Evolutionary conservation across 2,113 vertebrate species (phyloP).

Genomic region (Okapia johnstoni): DNA sequence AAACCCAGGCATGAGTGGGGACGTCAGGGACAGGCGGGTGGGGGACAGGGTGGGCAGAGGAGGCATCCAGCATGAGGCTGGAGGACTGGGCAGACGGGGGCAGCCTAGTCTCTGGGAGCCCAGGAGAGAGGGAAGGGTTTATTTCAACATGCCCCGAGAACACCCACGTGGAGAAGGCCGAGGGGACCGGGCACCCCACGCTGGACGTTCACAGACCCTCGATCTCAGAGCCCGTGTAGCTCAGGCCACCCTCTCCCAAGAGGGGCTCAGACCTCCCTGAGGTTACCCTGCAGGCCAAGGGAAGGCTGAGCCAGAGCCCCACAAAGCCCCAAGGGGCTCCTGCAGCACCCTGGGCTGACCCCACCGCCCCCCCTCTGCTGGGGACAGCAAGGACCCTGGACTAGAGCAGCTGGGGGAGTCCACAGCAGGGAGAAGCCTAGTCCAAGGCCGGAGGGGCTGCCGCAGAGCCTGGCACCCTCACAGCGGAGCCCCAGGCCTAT

Average conservation of each 20-base stretch:
- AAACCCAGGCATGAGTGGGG: background rate
- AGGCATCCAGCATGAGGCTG: rapidly evolving
- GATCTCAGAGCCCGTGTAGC: rapidly evolving
- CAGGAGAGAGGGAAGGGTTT: background rate
- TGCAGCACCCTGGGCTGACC: background rate
- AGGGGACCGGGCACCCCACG: background rate
- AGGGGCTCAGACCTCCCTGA: background rate
- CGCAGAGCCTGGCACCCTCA: rapidly evolving
- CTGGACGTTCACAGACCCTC: background rate
- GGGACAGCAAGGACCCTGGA: background rate
- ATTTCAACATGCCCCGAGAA: rapidly evolving
- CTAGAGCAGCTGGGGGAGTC: background rate
- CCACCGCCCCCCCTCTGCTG: background rate
- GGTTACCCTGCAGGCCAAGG: background rate
- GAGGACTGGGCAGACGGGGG: rapidly evolving
- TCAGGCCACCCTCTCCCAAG: background rate
- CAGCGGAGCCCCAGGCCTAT: rapidly evolving
- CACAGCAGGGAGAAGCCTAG: rapidly evolving
- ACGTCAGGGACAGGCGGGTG: too few species aligned
- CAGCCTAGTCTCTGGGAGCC: background rate
- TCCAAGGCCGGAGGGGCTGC: background rate
- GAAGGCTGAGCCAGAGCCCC: rapidly evolving
- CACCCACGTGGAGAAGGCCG: rapidly evolving
- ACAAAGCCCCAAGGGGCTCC: background rate
- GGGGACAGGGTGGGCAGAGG: background rate